phyloP scores from a whole-genome alignment of 2,888 invertebrate species.

The Oligia fasciuncula region DNA sequence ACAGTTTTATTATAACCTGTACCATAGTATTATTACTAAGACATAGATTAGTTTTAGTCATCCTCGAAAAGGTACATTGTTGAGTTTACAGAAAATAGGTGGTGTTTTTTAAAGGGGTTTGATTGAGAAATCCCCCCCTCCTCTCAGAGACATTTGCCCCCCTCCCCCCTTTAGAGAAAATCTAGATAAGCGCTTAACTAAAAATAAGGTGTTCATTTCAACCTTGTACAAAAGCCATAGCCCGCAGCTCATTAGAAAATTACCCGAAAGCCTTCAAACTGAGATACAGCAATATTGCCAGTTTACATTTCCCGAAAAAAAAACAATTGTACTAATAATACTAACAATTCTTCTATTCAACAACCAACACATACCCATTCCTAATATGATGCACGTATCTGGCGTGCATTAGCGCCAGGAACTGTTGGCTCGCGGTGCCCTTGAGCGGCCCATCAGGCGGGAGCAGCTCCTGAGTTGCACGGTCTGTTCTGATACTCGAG shows the following conservation, averaged over 20 bases:
- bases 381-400: constrained; percentile 90
- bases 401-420: constrained; percentile 89
- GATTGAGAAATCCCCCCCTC: too few species aligned
- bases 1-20: too few species aligned
- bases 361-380: constrained; percentile 82
- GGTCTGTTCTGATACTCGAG: constrained; percentile 73
- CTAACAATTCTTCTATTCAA: background rate
- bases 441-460: constrained; percentile 71
- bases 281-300: background rate
- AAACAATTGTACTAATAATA: too few species aligned
- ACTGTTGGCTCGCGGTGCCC: constrained; percentile 73
- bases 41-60: too few species aligned
- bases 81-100: too few species aligned
- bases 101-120: too few species aligned
- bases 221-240: background rate
- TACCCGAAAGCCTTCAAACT: background rate
- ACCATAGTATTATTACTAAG: too few species aligned
- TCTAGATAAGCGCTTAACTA: background rate
- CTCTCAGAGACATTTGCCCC: too few species aligned
- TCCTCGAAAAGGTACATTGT: too few species aligned
- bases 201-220: background rate
- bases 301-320: background rate
- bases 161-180: too few species aligned
- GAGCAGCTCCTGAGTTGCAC: constrained; percentile 71
- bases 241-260: background rate